These are phyloP conservation scores for Zaprionus taronus DNA, from an alignment of 1,140 invertebrate species.

Conservation along the genomic window DNA sequence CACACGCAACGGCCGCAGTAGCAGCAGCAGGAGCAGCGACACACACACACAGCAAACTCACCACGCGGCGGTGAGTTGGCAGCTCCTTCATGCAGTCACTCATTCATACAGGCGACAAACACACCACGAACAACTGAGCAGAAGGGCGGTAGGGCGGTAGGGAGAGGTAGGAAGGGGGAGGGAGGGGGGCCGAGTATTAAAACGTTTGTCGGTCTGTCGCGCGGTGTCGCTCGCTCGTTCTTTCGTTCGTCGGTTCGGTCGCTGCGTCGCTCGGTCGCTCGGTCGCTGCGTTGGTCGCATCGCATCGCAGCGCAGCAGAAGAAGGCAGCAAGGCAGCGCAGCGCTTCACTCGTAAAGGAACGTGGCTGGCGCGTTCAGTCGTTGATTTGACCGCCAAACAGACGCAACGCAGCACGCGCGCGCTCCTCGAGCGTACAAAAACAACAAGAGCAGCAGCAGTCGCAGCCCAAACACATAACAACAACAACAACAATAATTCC, in stretches of 20 bases:
- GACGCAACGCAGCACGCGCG: conserved; percentile 68
- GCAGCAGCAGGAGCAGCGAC: neutral
- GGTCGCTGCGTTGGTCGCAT: neutral
- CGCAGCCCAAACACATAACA: conserved; percentile 26
- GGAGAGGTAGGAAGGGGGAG: conserved; percentile 15
- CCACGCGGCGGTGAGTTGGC: conserved; percentile 30
- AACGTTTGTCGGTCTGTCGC: neutral
- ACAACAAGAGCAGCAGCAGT: conserved; percentile 45
- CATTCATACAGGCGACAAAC: conserved; percentile 27
- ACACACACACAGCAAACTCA: conserved; percentile 25
- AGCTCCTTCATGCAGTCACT: conserved; percentile 30
- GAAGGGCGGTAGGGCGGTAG: neutral
- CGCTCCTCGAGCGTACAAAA: conserved; percentile 29
- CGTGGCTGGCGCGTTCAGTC: conserved; percentile 63
- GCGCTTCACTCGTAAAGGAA: conserved; percentile 18
- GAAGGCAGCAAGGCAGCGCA: neutral
- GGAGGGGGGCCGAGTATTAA: no score
- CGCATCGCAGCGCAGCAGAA: neutral
- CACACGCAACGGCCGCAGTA: conserved; percentile 24
- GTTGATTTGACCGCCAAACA: conserved; percentile 80
- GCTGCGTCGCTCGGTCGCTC: neutral
- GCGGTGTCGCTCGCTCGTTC: neutral
- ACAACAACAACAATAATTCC: conserved; percentile 11
- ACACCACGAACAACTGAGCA: neutral
- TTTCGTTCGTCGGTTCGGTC: neutral